phyloP scores from a whole-genome alignment of 2,888 invertebrate species.

The Lysandra coridon region DNA sequence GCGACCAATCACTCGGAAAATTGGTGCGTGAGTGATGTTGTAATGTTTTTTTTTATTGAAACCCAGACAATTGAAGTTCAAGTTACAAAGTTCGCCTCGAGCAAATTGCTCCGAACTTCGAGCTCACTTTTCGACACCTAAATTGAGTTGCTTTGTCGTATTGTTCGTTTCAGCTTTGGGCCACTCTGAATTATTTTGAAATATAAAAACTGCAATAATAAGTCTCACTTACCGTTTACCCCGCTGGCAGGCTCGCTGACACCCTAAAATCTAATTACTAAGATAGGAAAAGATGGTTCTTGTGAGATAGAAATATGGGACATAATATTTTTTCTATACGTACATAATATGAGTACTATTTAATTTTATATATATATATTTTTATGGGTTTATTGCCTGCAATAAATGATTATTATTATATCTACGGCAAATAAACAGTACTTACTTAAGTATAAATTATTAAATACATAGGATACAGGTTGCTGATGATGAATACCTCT shows the following conservation, averaged over 20 bases:
- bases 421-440: too few species aligned
- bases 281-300: neutral
- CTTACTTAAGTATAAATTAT: too few species aligned
- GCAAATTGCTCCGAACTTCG: neutral
- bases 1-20: slow-evolving; percentile 77
- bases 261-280: neutral
- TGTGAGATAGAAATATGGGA: neutral
- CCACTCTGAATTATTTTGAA: neutral
- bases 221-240: neutral
- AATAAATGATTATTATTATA: too few species aligned
- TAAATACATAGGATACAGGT: neutral
- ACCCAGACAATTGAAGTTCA: slow-evolving; percentile 10
- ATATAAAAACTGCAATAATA: neutral
- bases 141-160: slow-evolving; percentile 10
- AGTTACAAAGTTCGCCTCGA: neutral
- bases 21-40: slow-evolving; percentile 55
- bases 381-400: too few species aligned
- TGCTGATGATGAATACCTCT: neutral
- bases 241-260: neutral
- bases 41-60: slow-evolving; percentile 26
- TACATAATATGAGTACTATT: too few species aligned
- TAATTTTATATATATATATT: too few species aligned
- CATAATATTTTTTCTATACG: too few species aligned
- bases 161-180: neutral
- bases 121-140: neutral